Evolutionary conservation across 1,140 invertebrate species (phyloP).

Genomic region (Orius insidiosus): DNA sequence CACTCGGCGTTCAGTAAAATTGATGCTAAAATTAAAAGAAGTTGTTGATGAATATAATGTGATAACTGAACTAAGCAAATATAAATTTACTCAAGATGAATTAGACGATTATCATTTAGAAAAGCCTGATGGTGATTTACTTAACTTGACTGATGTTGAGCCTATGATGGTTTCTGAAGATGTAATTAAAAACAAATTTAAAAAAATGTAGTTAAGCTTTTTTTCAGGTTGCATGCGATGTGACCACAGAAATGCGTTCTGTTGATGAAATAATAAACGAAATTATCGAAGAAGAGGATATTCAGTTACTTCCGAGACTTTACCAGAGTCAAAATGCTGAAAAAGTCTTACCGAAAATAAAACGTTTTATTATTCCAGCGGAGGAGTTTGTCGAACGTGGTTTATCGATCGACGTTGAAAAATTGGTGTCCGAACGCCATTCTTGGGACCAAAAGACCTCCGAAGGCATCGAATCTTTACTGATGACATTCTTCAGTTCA

Average conservation of each 20-base stretch:
- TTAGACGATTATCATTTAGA: too few species aligned
- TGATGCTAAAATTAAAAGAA: constrained; percentile 2
- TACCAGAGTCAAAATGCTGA: constrained; percentile 20
- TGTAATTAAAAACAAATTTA: too few species aligned
- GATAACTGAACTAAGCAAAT: not conserved
- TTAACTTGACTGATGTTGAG: too few species aligned
- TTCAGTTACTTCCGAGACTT: constrained; percentile 35
- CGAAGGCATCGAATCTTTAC: constrained; percentile 37
- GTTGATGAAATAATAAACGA: constrained; percentile 30
- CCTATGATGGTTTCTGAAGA: too few species aligned
- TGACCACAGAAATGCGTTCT: constrained; percentile 2
- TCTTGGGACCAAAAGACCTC: constrained; percentile 37
- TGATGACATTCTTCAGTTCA: constrained; percentile 38
- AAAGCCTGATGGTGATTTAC: too few species aligned
- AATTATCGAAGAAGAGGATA: constrained; percentile 35
- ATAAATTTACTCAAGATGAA: too few species aligned
- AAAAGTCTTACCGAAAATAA: constrained; percentile 16
- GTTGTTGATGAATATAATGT: not conserved
- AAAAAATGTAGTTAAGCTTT: not conserved
- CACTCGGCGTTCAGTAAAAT: constrained; percentile 28
- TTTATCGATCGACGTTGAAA: constrained; percentile 32
- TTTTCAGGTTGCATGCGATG: not conserved
- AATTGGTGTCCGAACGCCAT: constrained; percentile 32
- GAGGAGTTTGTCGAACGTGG: constrained; percentile 35
- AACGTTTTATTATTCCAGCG: constrained; percentile 28